Conservation (phyloP, 2,797 vertebrate genomes). For the Orientallactaga sibirica region DNA sequence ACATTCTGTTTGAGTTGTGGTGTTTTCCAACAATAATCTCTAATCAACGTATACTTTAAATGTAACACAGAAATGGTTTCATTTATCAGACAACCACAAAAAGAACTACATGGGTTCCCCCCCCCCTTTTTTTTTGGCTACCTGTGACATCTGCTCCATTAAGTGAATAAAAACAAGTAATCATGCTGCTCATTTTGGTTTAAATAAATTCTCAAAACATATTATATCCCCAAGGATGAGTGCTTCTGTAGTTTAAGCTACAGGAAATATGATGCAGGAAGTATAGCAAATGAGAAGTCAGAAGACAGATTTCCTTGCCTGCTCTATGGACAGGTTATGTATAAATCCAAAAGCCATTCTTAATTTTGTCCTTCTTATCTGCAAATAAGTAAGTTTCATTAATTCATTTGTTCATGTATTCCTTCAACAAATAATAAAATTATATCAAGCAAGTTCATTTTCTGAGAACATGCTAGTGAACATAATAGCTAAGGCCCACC, state of each 20-base stretch:
- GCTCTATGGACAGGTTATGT: not conserved
- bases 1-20: conserved; percentile 59
- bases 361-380: not conserved
- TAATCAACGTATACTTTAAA: conserved; percentile 76
- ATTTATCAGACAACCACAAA: conserved; percentile 65
- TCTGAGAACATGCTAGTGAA: not conserved
- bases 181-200: conserved; percentile 43
- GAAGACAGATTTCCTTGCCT: not conserved
- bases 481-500: not conserved
- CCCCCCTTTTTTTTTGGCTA: conserved; percentile 39
- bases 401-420: not conserved
- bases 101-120: conserved; percentile 59
- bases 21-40: conserved; percentile 71
- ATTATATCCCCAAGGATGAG: conserved; percentile 67
- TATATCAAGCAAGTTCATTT: not conserved
- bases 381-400: conserved; percentile 2
- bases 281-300: conserved; percentile 49
- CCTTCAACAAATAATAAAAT: not conserved
- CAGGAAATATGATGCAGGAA: conserved; percentile 55
- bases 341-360: not conserved
- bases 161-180: conserved; percentile 65
- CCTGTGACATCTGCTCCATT: conserved; percentile 71
- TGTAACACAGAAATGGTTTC: conserved; percentile 72
- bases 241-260: conserved; percentile 65
- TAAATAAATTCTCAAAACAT: conserved; percentile 74